Percentiles rank a stretch among this genome's conserved stretches.
Evolutionary conservation across 2,797 vertebrate genomes (phyloP).

Genomic region (Macrochelys suwanniensis): DNA sequence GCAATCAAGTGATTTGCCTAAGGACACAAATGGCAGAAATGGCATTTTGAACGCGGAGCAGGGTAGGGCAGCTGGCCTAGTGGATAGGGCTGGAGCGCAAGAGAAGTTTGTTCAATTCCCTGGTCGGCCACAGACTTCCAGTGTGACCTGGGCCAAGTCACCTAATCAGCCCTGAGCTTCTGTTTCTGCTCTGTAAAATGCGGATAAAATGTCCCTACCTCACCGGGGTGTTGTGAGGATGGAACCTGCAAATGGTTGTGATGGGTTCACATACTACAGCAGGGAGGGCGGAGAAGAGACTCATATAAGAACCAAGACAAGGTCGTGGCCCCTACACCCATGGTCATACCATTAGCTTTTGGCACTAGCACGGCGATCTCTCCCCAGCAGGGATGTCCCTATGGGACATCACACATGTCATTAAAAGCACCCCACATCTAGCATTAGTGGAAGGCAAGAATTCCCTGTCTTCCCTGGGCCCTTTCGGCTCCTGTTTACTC

Average conservation of each 20-base stretch:
- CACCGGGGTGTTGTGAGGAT: too few species aligned
- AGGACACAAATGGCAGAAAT: background rate
- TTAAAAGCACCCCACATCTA: background rate
- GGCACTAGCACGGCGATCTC: background rate
- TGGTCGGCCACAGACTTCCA: background rate
- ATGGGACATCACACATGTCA: background rate
- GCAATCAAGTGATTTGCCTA: background rate
- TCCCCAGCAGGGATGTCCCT: background rate
- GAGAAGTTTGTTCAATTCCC: background rate
- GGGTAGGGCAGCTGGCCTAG: background rate
- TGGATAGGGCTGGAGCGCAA: background rate
- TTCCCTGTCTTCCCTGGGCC: background rate
- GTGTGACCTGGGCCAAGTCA: background rate
- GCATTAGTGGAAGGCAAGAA: background rate
- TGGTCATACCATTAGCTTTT: background rate
- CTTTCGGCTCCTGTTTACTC: background rate
- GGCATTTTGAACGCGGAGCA: background rate
- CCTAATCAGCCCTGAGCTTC: background rate
- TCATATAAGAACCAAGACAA: background rate
- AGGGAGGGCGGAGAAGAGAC: background rate
- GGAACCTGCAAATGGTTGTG: too few species aligned
- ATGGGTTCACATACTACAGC: background rate
- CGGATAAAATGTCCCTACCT: background rate
- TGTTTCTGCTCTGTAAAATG: background rate
- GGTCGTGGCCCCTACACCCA: accelerated